Base-by-base conservation (phyloP, 2,888 invertebrate genomes). In the Aleiodes alternator region DNA sequence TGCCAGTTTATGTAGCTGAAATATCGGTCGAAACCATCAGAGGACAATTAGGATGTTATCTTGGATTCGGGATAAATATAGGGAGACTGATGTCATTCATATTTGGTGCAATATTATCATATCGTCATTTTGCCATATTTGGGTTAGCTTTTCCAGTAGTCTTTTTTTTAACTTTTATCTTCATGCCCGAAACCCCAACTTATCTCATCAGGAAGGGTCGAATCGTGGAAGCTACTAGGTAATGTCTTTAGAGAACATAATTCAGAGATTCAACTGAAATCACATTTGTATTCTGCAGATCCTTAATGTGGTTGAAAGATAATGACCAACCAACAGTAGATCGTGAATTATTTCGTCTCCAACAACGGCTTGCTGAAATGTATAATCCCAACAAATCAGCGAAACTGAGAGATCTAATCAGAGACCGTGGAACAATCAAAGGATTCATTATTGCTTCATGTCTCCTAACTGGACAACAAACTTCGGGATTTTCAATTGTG, bases 181-280 rank as follows among this genome's bases (percentile, higher is more conserved):
- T 57, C 68, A 78, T 92, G 78, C 93, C 93, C 3, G 93, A 93
- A 83, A 91, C 92, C 0, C 93, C 93, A 0, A 86, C 91, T 29
- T 90, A 88, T 66, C 83, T 90, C 12, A 78, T 90, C 31, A 85
- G 86, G 8, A 80, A 82, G 43, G 87, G 89, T 71, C 86, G 86
- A 34, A 81, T 84, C 76, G 82, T 83, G 8, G 91, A 92, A 12
- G 74, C 74, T 4, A 34, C 31, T n/a, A 70, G 51, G 74, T 74
- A 74, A 64, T 51, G 11, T 11, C 8, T 43, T 3, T 11, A 43
- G 7, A 57, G 31, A 57, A 6, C 31, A 31, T 9, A 56, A 23
- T 16, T 16, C 3, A 56, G 9, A 14, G 23, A 29, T 11, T 29
- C 29, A 31, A 9, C 16, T 57, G n/a, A 8, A 12, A 12, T 57